phyloP scores from a whole-genome alignment of 2,888 invertebrate species.

The Timema cristinae region DNA sequence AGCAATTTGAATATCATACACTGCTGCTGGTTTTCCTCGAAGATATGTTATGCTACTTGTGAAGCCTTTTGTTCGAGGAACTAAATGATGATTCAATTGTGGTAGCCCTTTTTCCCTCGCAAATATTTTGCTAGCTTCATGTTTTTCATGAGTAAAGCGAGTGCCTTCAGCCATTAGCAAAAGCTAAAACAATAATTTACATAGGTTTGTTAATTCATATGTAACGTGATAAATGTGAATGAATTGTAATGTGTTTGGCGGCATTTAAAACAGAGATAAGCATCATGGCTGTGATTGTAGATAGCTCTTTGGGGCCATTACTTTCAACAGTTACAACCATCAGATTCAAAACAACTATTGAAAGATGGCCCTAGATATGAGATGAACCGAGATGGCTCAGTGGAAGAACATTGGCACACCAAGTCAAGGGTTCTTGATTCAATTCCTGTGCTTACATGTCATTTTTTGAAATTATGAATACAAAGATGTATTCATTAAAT shows the following conservation, averaged over 20 bases:
- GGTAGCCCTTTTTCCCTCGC: constrained; percentile 82
- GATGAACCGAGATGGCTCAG: too few relatives aligned
- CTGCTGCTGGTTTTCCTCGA: constrained; percentile 72
- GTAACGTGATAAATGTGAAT: too few relatives aligned
- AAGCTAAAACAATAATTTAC: constrained; percentile 53
- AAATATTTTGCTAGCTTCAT: constrained; percentile 81
- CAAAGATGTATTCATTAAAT: too few relatives aligned
- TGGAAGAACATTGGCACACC: too few relatives aligned
- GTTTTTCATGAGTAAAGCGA: constrained; percentile 81
- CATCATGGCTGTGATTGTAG: too few relatives aligned
- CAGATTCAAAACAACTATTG: too few relatives aligned
- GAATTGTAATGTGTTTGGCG: background rate
- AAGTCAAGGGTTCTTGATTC: too few relatives aligned
- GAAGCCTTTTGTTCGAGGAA: constrained; percentile 95
- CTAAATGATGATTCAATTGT: constrained; percentile 80
- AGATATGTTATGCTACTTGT: constrained; percentile 78
- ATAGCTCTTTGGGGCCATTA: too few relatives aligned
- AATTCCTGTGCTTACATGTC: too few relatives aligned
- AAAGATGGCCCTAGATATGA: too few relatives aligned
- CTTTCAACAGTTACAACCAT: too few relatives aligned
- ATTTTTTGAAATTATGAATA: too few relatives aligned
- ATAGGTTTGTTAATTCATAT: background rate
- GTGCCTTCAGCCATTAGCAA: constrained; percentile 92
- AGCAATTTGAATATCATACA: constrained; percentile 78
- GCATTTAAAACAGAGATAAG: background rate